A percentile compares a stretch with the other conserved stretches of the same genome.
These are phyloP conservation scores for Hypanus sabinus DNA, from an alignment of 2,113 vertebrate genomes.

Conservation along the genomic window DNA sequence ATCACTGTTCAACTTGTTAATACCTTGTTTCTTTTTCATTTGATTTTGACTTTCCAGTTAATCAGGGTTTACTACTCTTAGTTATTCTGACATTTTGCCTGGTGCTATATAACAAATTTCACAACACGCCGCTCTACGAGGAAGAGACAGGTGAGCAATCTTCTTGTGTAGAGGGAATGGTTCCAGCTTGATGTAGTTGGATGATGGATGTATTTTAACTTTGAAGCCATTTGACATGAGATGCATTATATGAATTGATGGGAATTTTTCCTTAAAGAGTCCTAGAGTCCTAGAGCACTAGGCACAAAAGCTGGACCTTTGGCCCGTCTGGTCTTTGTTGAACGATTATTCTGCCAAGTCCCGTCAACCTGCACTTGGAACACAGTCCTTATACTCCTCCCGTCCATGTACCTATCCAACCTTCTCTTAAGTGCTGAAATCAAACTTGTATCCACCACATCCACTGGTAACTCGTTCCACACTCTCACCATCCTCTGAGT, in stretches of 20 bases:
- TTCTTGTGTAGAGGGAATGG: not conserved
- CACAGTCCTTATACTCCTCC: no score
- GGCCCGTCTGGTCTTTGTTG: no score
- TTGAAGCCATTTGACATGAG: not conserved
- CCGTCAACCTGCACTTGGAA: no score
- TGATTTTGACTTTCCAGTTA: conserved; percentile 59
- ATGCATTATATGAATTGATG: not conserved
- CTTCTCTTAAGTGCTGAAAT: no score
- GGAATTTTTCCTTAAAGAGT: no score
- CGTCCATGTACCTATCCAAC: no score
- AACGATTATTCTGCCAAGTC: no score
- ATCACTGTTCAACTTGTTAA: not conserved
- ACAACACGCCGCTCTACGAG: conserved; percentile 49
- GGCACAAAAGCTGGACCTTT: no score
- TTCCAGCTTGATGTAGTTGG: not conserved
- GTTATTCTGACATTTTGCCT: conserved; percentile 71
- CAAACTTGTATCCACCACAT: no score
- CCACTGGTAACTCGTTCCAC: no score
- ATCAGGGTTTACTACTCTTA: conserved; percentile 72
- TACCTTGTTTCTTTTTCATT: not conserved
- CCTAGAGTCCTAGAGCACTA: no score
- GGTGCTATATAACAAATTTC: conserved; percentile 74
- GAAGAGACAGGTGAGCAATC: conserved; percentile 55
- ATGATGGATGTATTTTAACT: not conserved
- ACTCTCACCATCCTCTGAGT: no score